Evolutionary conservation across 2,888 invertebrate genomes (phyloP).

Genomic region (Colletes collaris): DNA sequence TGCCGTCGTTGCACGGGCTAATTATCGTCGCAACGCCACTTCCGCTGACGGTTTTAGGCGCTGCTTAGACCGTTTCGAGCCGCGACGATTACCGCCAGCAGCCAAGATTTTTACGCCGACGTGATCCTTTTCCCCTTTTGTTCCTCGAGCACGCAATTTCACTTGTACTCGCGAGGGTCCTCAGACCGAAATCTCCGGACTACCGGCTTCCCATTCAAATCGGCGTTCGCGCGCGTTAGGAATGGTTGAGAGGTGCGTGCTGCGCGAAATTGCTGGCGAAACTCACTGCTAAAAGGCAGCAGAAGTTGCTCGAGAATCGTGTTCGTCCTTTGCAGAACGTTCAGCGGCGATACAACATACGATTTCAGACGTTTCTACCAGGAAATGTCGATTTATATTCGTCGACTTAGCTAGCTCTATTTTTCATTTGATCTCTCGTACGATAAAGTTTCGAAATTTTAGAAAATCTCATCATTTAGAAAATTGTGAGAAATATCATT

Average conservation of each 20-base stretch:
- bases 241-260: not conserved
- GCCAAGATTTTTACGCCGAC: constrained; percentile 22
- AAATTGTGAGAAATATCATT: too few species aligned
- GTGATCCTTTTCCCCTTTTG: constrained; percentile 27
- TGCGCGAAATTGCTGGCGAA: not conserved
- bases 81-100: constrained; percentile 44
- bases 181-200: constrained; percentile 3
- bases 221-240: not conserved
- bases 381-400: too few species aligned
- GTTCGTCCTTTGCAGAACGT: too few species aligned
- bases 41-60: constrained; percentile 24
- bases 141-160: constrained; percentile 35
- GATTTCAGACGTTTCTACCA: too few species aligned
- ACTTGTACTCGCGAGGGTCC: constrained; percentile 3
- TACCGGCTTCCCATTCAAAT: not conserved
- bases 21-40: constrained; percentile 56
- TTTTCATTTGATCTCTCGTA: too few species aligned
- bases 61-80: constrained; percentile 24
- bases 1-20: constrained; percentile 58
- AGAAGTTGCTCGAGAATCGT: not conserved
- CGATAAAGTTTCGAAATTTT: too few species aligned
- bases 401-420: too few species aligned
- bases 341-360: too few species aligned
- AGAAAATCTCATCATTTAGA: too few species aligned
- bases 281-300: not conserved